phyloP scores from a whole-genome alignment of 2,888 invertebrate genomes.

The Odontocerum albicorne region DNA sequence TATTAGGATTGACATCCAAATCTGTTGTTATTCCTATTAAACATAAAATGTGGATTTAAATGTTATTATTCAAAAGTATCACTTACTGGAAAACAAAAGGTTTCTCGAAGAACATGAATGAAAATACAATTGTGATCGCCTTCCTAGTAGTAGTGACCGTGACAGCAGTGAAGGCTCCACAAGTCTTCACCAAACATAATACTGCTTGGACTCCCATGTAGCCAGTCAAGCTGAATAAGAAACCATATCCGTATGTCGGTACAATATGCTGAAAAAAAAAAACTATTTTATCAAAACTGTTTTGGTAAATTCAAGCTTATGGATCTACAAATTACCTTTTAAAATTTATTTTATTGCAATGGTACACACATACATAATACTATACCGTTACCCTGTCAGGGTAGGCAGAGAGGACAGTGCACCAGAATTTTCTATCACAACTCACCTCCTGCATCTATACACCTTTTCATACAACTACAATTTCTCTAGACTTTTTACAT shows the following conservation, averaged over 20 bases:
- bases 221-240: slow-evolving; percentile 85
- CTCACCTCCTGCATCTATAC: no score
- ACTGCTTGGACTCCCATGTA: slow-evolving; percentile 95
- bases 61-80: slow-evolving; percentile 2
- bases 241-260: slow-evolving; percentile 81
- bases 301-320: no score
- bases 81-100: slow-evolving; percentile 92
- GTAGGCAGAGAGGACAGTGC: no score
- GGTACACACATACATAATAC: no score
- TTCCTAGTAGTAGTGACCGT: slow-evolving; percentile 91
- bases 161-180: slow-evolving; percentile 91
- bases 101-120: slow-evolving; percentile 92
- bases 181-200: slow-evolving; percentile 81
- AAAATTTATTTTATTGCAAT: no score
- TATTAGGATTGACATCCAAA: slow-evolving; percentile 2
- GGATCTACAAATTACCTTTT: no score
- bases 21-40: slow-evolving; percentile 8
- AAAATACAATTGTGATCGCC: slow-evolving; percentile 88
- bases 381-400: no score
- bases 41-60: no score
- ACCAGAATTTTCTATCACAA: no score
- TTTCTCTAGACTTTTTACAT: no score
- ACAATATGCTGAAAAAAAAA: slow-evolving; percentile 68
- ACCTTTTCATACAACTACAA: no score
- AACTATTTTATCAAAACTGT: no score